Percentiles rank a stretch among this genome's conserved stretches.
These are phyloP conservation scores for Drosophila demipolita DNA, from an alignment of 2,888 invertebrate genomes.

Conservation along the genomic window DNA sequence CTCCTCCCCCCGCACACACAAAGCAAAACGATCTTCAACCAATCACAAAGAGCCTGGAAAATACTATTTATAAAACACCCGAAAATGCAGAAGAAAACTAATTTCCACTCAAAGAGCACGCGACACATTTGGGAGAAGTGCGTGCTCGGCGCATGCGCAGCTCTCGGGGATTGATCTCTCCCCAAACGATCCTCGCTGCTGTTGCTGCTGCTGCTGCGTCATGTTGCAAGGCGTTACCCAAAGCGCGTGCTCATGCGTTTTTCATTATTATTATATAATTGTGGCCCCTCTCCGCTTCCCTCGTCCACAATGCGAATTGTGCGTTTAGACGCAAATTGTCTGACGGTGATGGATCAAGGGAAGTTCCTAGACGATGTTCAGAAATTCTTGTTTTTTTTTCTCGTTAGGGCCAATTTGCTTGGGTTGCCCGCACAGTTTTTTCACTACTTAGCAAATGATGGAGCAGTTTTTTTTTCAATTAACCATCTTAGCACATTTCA, in stretches of 20 bases:
- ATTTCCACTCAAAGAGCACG: constrained; percentile 65
- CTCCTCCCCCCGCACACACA: not conserved
- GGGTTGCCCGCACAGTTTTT: constrained; percentile 71
- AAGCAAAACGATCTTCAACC: constrained; percentile 30
- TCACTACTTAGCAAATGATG: constrained; percentile 74
- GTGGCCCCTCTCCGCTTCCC: constrained; percentile 12
- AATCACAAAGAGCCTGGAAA: constrained; percentile 49
- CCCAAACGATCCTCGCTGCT: constrained; percentile 42
- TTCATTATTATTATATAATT: constrained; percentile 80
- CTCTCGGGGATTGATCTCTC: constrained; percentile 25
- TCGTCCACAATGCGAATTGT: constrained; percentile 62
- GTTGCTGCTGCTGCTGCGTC: constrained; percentile 54
- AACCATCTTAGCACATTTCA: constrained; percentile 15
- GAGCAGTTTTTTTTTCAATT: constrained; percentile 70
- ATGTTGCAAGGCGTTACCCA: constrained; percentile 52
- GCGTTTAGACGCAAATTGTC: constrained; percentile 66
- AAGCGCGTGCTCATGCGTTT: constrained; percentile 67
- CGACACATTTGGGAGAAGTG: constrained; percentile 54
- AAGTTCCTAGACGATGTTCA: constrained; percentile 23
- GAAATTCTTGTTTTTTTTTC: not conserved
- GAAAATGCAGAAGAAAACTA: constrained; percentile 33
- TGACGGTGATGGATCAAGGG: constrained; percentile 61
- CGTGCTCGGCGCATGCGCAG: constrained; percentile 61
- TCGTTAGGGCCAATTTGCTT: constrained; percentile 65
- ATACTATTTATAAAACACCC: constrained; percentile 64